phyloP scores from a whole-genome alignment of 64 coral and sea anemone species.

The Stichodactyla helianthus region DNA sequence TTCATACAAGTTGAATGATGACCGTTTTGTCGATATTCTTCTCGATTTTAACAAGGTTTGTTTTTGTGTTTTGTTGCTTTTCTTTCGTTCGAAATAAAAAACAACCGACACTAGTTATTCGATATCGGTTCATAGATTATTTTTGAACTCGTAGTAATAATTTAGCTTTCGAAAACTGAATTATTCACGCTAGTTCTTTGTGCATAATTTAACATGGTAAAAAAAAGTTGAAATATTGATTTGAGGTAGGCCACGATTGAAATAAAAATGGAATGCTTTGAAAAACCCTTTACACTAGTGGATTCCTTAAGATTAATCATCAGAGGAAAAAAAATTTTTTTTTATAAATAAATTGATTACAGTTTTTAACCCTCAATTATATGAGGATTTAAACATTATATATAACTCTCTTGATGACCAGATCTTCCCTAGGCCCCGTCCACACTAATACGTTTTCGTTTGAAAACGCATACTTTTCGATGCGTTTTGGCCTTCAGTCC shows the following conservation, averaged over 20 bases:
- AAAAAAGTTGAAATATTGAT: neutral
- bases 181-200: neutral
- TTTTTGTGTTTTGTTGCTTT: neutral
- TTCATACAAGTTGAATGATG: constrained; percentile 51
- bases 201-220: neutral
- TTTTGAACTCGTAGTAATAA: neutral
- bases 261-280: neutral
- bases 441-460: no score
- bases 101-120: neutral
- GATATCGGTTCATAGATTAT: neutral
- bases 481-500: no score
- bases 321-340: no score
- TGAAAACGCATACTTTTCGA: no score
- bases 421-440: no score
- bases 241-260: neutral
- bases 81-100: neutral
- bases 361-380: no score
- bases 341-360: no score
- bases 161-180: neutral
- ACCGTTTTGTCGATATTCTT: constrained; percentile 46
- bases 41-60: constrained; percentile 89
- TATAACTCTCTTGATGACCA: no score
- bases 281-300: neutral
- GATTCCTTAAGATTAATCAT: no score
- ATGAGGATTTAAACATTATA: no score